Evolutionary conservation across 2,113 vertebrate genomes (phyloP).

Genomic region (Plecturocebus donacophilus): DNA sequence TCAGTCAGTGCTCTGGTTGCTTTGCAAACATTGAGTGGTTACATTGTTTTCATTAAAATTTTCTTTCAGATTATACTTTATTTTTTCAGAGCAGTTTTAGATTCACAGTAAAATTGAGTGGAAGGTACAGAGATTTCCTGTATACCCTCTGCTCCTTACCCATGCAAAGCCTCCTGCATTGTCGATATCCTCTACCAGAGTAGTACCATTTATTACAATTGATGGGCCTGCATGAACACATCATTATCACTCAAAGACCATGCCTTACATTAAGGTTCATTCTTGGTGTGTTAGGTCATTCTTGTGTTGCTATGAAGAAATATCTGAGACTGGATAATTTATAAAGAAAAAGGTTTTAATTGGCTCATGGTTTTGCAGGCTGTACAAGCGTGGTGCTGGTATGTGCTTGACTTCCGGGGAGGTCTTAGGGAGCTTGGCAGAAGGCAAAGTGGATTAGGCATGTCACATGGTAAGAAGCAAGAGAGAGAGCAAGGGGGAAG

Average conservation of each 20-base stretch:
- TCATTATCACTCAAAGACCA: not conserved
- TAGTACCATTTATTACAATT: not conserved
- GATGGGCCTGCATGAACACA: not conserved
- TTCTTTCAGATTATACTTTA: not conserved
- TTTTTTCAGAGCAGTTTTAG: constrained; percentile 5
- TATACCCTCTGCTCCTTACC: not conserved
- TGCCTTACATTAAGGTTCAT: not conserved
- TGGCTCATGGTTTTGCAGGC: too few species aligned
- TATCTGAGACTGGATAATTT: too few species aligned
- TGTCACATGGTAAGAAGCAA: too few species aligned
- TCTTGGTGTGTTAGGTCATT: too few species aligned
- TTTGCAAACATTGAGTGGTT: not conserved
- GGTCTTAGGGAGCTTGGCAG: too few species aligned
- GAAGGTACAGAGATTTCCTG: not conserved
- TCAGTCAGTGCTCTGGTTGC: not conserved
- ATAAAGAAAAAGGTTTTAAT: too few species aligned
- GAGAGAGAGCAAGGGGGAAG: too few species aligned
- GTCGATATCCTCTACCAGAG: not conserved
- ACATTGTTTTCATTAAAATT: not conserved
- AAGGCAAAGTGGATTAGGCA: too few species aligned
- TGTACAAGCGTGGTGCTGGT: too few species aligned
- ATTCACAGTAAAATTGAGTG: not conserved
- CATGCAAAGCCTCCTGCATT: not conserved
- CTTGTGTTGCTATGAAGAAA: too few species aligned
- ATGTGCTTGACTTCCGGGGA: too few species aligned